Conservation (phyloP, 2,113 vertebrate genomes). For the Hemichromis elongatus region DNA sequence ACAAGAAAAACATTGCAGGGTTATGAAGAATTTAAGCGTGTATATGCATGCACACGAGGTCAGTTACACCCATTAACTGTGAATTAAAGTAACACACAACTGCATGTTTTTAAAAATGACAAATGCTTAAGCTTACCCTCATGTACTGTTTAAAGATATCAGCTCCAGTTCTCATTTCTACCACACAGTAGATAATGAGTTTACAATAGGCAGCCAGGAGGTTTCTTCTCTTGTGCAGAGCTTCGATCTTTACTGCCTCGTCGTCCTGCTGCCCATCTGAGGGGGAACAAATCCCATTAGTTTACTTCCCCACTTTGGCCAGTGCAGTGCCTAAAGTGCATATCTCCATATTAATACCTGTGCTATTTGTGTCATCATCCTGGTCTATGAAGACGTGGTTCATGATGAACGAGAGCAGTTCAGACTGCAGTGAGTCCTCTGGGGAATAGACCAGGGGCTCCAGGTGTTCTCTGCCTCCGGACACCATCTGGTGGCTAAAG, state of each 20-base stretch:
- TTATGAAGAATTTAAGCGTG: background rate
- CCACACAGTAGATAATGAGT: constrained; percentile 97
- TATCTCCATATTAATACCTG: constrained; percentile 71
- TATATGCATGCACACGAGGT: background rate
- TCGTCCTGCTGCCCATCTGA: constrained; percentile 97
- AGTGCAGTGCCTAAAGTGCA: background rate
- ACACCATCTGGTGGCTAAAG: constrained; percentile 99
- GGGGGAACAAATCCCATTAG: background rate
- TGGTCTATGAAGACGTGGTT: constrained; percentile 99
- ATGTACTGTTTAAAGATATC: constrained; percentile 99
- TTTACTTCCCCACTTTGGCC: background rate
- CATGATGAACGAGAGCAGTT: constrained; percentile 95
- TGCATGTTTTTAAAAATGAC: background rate
- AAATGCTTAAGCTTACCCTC: constrained; percentile 77
- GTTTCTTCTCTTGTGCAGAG: constrained; percentile 97
- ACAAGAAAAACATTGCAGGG: background rate
- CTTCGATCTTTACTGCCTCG: constrained; percentile 98
- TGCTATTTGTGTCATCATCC: constrained; percentile 92
- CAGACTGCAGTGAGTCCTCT: constrained; percentile 92
- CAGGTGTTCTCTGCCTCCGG: constrained; percentile 90
- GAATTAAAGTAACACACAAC: background rate
- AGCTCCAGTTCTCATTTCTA: constrained; percentile 96
- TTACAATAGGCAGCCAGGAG: constrained; percentile 97
- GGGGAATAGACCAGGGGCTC: constrained; percentile 93
- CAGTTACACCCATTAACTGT: no score